Evolutionary conservation across 2,797 vertebrate species (phyloP).

Genomic region (Florisuga fusca): DNA sequence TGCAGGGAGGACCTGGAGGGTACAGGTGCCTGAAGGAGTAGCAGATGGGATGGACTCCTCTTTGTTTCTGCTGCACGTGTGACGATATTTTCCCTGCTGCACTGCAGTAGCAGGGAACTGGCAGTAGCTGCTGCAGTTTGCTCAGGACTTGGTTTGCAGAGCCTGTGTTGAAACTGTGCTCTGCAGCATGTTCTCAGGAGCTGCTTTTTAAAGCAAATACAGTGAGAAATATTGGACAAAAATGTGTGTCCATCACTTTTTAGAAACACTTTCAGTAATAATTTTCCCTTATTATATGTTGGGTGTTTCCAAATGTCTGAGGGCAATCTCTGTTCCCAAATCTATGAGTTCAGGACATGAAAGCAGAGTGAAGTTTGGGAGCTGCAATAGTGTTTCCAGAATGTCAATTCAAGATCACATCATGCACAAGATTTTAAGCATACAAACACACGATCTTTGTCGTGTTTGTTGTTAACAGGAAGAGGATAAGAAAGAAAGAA

Average conservation of each 20-base stretch:
- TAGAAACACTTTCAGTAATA: background rate
- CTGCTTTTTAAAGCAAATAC: background rate
- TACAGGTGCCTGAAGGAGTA: background rate
- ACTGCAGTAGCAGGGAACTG: background rate
- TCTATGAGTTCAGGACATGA: background rate
- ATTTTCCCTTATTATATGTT: background rate
- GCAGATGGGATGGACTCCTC: background rate
- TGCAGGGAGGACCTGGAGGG: rapidly evolving
- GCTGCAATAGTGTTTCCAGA: background rate
- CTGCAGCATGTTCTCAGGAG: background rate
- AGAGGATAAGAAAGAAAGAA: background rate
- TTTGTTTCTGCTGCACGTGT: rapidly evolving
- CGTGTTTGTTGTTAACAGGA: background rate
- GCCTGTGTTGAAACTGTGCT: background rate
- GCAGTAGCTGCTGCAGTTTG: background rate
- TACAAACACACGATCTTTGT: background rate
- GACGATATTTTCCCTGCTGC: background rate
- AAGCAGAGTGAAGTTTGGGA: background rate
- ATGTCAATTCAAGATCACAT: background rate
- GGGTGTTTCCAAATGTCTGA: background rate
- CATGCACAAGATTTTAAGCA: background rate
- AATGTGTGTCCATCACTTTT: background rate
- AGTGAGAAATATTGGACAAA: background rate
- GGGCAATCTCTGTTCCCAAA: background rate
- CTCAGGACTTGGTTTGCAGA: background rate